Conservation (phyloP, 2,888 invertebrate species). For the Amiota minor region DNA sequence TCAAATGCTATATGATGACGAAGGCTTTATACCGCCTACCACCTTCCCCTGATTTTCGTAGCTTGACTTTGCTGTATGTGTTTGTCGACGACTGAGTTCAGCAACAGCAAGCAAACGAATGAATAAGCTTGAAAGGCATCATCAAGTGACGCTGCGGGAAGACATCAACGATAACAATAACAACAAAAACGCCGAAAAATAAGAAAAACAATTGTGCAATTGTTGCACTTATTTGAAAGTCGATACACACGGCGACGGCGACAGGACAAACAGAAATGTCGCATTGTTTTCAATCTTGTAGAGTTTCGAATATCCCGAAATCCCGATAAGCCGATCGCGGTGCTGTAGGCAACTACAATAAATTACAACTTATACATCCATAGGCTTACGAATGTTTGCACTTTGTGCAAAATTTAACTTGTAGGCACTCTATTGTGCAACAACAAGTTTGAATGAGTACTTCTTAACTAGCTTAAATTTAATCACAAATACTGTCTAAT, state of each 20-base stretch:
- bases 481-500: no score
- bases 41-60: background rate
- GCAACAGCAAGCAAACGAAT: background rate
- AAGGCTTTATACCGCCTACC: background rate
- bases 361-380: no score
- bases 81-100: background rate
- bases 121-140: background rate
- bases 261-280: background rate
- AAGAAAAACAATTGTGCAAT: constrained; percentile 31
- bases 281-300: background rate
- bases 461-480: no score
- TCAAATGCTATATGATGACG: constrained; percentile 10
- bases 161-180: background rate
- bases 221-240: constrained; percentile 28
- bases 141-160: background rate
- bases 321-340: no score
- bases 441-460: no score
- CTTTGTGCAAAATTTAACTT: no score
- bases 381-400: no score
- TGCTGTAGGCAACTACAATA: no score
- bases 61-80: background rate
- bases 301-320: no score
- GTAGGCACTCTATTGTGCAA: no score
- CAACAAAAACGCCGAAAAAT: constrained; percentile 25
- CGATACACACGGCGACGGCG: constrained; percentile 1